phyloP scores from a whole-genome alignment of 2,888 invertebrate species.

The Eudasyphora cyanicolor region DNA sequence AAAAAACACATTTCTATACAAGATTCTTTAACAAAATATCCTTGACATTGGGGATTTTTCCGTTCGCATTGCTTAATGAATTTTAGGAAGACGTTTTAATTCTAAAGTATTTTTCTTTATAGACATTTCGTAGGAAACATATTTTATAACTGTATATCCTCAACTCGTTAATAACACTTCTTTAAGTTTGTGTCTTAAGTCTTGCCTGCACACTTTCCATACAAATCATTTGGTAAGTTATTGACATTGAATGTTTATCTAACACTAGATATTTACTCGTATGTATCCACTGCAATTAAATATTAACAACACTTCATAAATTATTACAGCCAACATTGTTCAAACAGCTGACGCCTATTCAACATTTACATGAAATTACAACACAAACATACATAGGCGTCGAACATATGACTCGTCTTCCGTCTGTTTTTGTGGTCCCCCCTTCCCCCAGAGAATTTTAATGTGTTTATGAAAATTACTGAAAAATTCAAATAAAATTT shows the following conservation, averaged over 20 bases:
- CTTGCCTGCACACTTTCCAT: not conserved
- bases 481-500: not conserved
- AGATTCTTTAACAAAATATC: too few species aligned
- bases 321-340: not conserved
- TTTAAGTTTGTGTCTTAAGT: constrained; percentile 6
- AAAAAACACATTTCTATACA: too few species aligned
- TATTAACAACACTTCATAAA: constrained; percentile 30
- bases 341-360: constrained; percentile 7
- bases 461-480: constrained; percentile 26
- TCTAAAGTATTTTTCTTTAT: too few species aligned
- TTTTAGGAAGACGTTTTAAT: too few species aligned
- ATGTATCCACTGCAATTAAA: constrained; percentile 1
- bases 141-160: too few species aligned
- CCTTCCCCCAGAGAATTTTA: not conserved
- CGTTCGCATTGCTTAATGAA: too few species aligned
- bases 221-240: not conserved
- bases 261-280: too few species aligned
- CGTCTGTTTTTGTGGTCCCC: too few species aligned
- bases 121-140: too few species aligned
- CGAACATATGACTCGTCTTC: constrained; percentile 10
- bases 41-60: too few species aligned
- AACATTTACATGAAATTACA: not conserved
- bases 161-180: too few species aligned
- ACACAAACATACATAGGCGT: not conserved
- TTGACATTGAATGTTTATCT: not conserved